Evolutionary conservation across 2,888 invertebrate genomes (phyloP).

Genomic region (Pheosia gnoma): DNA sequence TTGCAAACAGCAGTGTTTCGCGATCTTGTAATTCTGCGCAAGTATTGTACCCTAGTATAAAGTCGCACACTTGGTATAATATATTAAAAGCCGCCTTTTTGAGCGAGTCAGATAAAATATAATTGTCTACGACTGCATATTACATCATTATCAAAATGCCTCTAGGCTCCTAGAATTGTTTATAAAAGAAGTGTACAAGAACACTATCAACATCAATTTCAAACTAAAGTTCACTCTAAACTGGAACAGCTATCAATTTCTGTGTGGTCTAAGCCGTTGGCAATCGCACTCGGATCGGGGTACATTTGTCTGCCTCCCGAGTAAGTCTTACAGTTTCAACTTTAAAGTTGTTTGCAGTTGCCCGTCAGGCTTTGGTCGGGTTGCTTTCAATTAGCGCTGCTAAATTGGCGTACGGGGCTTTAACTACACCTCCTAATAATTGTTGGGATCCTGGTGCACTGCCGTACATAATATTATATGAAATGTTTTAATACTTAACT

Average conservation of each 20-base stretch:
- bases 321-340: slow-evolving; percentile 30
- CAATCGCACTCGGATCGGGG: slow-evolving; percentile 23
- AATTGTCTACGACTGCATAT: too few relatives aligned
- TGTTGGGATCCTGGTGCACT: slow-evolving; percentile 22
- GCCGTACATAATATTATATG: not conserved
- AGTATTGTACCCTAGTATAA: slow-evolving; percentile 28
- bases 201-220: slow-evolving; percentile 12
- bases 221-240: slow-evolving; percentile 21
- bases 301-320: slow-evolving; percentile 12
- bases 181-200: not conserved
- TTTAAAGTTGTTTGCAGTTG: slow-evolving; percentile 36
- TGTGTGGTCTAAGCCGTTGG: slow-evolving; percentile 28
- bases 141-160: not conserved
- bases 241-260: slow-evolving; percentile 32
- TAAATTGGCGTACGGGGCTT: slow-evolving; percentile 36
- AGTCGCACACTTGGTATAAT: slow-evolving; percentile 11
- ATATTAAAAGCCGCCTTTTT: too few relatives aligned
- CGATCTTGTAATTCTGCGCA: slow-evolving; percentile 30
- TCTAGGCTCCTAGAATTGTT: not conserved
- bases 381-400: slow-evolving; percentile 48
- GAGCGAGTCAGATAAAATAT: too few relatives aligned
- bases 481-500: not conserved
- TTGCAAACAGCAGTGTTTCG: slow-evolving; percentile 36
- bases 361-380: slow-evolving; percentile 22
- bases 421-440: slow-evolving; percentile 37